phyloP scores from a whole-genome alignment of 2,888 invertebrate species.

The Tetranychus truncatus region DNA sequence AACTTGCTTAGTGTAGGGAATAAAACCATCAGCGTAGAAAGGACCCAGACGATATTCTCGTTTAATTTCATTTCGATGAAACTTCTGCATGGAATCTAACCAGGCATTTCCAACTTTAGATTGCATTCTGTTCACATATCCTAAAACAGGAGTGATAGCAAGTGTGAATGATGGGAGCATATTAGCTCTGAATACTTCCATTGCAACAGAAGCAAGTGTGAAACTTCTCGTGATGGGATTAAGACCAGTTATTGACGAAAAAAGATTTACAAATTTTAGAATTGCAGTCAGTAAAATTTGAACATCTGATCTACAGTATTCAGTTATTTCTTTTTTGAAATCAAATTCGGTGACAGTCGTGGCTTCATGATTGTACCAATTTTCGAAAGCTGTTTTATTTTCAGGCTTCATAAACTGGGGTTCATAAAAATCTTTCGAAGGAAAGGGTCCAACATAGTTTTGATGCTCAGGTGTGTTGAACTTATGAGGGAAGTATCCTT shows the following conservation, averaged over 20 bases:
- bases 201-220: conserved; percentile 24
- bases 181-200: conserved; percentile 18
- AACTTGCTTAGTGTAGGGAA: conserved; percentile 8
- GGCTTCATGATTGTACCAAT: conserved; percentile 16
- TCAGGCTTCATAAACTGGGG: not conserved
- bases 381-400: not conserved
- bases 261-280: not conserved
- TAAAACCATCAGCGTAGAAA: conserved; percentile 23
- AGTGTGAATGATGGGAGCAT: conserved; percentile 21
- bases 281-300: conserved; percentile 7
- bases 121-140: conserved; percentile 17
- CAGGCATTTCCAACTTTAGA: not conserved
- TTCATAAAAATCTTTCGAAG: not conserved
- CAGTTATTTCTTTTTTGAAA: conserved; percentile 24
- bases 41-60: conserved; percentile 9
- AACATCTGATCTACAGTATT: conserved; percentile 26
- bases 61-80: not conserved
- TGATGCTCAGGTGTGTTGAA: not conserved
- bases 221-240: conserved; percentile 22
- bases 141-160: conserved; percentile 20
- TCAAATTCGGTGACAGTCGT: conserved; percentile 21
- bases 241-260: conserved; percentile 11
- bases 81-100: not conserved
- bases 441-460: not conserved
- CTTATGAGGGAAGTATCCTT: not conserved